phyloP scores from a whole-genome alignment of 2,113 vertebrate species.

The Aldabrachelys gigantea region DNA sequence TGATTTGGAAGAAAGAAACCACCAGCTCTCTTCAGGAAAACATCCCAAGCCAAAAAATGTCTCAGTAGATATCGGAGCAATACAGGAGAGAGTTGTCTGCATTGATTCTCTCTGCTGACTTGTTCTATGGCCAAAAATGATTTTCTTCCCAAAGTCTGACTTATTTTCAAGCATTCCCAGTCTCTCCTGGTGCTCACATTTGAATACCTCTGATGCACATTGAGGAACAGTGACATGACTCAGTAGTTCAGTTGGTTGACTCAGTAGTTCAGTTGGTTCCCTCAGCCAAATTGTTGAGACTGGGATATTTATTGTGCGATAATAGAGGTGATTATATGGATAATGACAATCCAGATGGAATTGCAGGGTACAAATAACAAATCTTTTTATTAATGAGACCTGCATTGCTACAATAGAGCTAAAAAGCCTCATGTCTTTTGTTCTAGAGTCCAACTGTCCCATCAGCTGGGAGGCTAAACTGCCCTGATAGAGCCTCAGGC shows the following conservation, averaged over 20 bases:
- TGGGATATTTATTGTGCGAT: background rate
- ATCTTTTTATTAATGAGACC: background rate
- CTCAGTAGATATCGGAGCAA: background rate
- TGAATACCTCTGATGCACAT: background rate
- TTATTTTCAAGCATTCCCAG: background rate
- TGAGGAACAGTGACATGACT: fast-evolving
- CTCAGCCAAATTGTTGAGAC: fast-evolving
- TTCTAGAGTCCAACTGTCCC: background rate
- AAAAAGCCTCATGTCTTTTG: background rate
- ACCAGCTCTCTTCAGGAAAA: background rate
- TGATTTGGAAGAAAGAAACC: background rate
- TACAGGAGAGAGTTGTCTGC: background rate
- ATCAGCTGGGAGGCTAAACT: background rate
- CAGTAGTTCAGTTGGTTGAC: background rate
- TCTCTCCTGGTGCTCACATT: background rate
- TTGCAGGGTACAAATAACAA: background rate
- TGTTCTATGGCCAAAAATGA: fast-evolving
- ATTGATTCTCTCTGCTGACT: background rate
- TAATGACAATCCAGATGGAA: background rate
- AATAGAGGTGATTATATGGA: background rate
- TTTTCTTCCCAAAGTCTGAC: background rate
- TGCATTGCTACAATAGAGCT: background rate
- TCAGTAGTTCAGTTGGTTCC: background rate
- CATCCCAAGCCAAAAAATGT: background rate
- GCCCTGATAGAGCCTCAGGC: background rate